Base-by-base conservation (phyloP, 2,888 invertebrate species). In the Diplazon laetatorius region DNA sequence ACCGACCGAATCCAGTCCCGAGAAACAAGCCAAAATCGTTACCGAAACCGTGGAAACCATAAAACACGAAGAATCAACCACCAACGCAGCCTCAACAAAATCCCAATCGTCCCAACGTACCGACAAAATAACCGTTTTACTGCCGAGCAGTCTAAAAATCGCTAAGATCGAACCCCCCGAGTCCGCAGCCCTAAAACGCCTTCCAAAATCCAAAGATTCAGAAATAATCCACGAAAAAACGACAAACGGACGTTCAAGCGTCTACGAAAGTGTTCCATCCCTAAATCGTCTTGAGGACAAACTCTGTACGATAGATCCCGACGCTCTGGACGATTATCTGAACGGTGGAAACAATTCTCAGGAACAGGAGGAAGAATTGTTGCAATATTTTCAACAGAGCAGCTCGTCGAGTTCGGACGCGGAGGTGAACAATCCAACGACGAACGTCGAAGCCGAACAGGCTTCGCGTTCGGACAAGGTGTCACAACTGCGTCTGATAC, bases 311-410 rank as follows among this genome's bases (percentile, higher is more conserved):
- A 94, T 96, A 87, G 95, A 95, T 89, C 95, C 95, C 85, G 96
- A 96, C 90, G 95, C 95, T 80, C 91, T 96, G 80, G 96, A 96
- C 89, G 96, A 96, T 91, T 96, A 96, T 89, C 92, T 96, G 82
- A 95, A 95, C 89, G 95, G 94, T 82, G 95, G 95, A 80, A 94
- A 94, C 82, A 95, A 94, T 90, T 94, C 94, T 50, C 95, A 96
- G 88, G 96, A 95, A 86, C 96, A 95, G 87, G 96, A 97, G 90
- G 96, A 96, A 88, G 97, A 97, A 91, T 91, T 97, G 85, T 92
- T 96, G 89, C 95, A 96, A 91, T 97, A 96, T 92, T 96, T 96
- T 91, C 95, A 94, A 82, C 94, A 94, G 79, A 92, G 91, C 81
- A 91, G 88, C 80, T 90, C 90, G n/a, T 90, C 90, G 14, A 90